Evolutionary conservation across 92 coral and sea anemone genomes (phyloP).

Genomic region (Metridium senile): DNA sequence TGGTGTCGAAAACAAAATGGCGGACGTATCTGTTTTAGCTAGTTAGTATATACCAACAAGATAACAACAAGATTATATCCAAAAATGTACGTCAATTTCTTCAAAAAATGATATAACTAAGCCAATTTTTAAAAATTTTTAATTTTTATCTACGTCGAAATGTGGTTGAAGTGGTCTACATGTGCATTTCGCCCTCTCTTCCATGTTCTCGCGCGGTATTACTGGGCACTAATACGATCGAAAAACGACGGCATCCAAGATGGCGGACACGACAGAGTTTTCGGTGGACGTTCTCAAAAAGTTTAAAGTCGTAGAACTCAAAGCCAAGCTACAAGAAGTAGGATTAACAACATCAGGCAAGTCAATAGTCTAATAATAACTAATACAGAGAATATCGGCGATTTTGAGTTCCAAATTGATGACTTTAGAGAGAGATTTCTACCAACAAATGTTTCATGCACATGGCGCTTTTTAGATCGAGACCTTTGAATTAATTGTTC

Average conservation of each 20-base stretch:
- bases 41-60: no score
- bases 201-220: slow-evolving; percentile 11
- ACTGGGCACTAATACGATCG: slow-evolving; percentile 24
- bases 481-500: background rate
- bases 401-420: background rate
- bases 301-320: slow-evolving; percentile 90
- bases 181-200: slow-evolving; percentile 6
- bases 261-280: slow-evolving; percentile 70
- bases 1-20: no score
- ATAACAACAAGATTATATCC: no score
- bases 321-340: slow-evolving; percentile 72
- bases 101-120: no score
- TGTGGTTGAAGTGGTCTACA: background rate
- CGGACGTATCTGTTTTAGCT: no score
- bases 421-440: background rate
- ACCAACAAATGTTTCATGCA: background rate
- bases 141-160: no score
- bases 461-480: background rate
- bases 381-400: no score
- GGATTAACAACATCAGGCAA: slow-evolving; percentile 91
- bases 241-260: slow-evolving; percentile 61
- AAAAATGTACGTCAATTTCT: no score
- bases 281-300: slow-evolving; percentile 73
- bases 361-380: background rate
- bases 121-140: no score